These are phyloP conservation scores for Poecilia picta DNA, from an alignment of 2,797 vertebrate genomes.

Conservation along the genomic window DNA sequence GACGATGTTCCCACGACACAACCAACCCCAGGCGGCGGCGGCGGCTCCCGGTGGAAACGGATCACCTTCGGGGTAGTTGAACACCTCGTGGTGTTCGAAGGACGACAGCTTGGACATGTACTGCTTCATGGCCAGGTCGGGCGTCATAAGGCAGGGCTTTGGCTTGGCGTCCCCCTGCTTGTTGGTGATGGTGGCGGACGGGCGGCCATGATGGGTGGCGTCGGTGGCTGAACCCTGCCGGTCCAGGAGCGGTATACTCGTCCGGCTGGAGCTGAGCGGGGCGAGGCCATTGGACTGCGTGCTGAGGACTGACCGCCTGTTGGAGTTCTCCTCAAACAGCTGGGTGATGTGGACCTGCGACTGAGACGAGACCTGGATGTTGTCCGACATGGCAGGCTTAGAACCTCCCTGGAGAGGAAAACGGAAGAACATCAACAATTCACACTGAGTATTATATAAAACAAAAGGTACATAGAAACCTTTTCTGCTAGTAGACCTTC, in stretches of 20 bases:
- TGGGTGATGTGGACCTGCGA: slow-evolving; percentile 91
- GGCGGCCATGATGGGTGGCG: slow-evolving; percentile 85
- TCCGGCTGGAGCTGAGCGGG: slow-evolving; percentile 79
- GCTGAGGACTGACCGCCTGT: slow-evolving; percentile 91
- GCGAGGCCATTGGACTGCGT: slow-evolving; percentile 95
- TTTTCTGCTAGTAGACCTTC: no score
- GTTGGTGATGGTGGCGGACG: slow-evolving; percentile 89
- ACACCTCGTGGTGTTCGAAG: slow-evolving; percentile 97
- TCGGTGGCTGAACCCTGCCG: slow-evolving; percentile 82
- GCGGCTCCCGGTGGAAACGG: not conserved
- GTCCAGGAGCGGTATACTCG: slow-evolving; percentile 85
- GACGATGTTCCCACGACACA: no score
- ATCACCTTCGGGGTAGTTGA: slow-evolving; percentile 88
- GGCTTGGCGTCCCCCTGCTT: slow-evolving; percentile 90
- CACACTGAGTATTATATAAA: not conserved
- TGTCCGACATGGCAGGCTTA: slow-evolving; percentile 93
- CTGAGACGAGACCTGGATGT: slow-evolving; percentile 86
- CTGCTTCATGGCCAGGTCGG: slow-evolving; percentile 98
- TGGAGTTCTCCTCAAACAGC: slow-evolving; percentile 95
- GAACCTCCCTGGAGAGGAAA: slow-evolving; percentile 83
- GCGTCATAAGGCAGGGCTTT: slow-evolving; percentile 83
- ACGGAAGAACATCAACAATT: no score
- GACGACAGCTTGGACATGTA: slow-evolving; percentile 94
- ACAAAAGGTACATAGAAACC: no score
- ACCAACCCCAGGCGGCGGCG: not conserved